Conservation (phyloP, 2,888 invertebrate genomes). For the Drosophila recens region DNA sequence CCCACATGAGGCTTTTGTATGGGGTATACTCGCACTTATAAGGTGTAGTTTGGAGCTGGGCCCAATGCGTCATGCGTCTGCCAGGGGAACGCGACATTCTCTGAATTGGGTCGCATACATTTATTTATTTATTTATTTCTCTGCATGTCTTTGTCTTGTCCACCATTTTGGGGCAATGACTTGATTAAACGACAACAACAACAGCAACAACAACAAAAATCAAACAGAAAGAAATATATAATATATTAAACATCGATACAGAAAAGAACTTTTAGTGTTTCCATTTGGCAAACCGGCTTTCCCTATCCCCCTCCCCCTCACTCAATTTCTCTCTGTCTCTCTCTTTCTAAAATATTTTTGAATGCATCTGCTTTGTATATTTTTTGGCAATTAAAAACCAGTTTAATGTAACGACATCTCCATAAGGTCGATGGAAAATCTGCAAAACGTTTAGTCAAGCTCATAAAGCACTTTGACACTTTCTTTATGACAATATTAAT, state of each 20-base stretch:
- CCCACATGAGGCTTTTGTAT: slow-evolving; percentile 1
- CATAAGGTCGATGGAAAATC: slow-evolving; percentile 52
- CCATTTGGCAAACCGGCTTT: slow-evolving; percentile 37
- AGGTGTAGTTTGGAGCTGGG: slow-evolving; percentile 17
- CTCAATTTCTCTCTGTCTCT: not conserved
- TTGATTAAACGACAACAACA: slow-evolving; percentile 58
- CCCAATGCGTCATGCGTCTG: slow-evolving; percentile 52
- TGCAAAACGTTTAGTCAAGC: slow-evolving; percentile 43
- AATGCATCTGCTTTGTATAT: slow-evolving; percentile 37
- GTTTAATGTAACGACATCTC: slow-evolving; percentile 62
- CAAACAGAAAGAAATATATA: slow-evolving; percentile 17
- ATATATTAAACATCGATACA: slow-evolving; percentile 25
- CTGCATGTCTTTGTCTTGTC: slow-evolving; percentile 50
- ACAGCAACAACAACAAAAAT: not conserved
- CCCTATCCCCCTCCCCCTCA: not conserved
- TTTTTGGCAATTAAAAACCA: slow-evolving; percentile 64
- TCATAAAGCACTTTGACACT: slow-evolving; percentile 66
- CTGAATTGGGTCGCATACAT: slow-evolving; percentile 73
- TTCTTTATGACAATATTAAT: slow-evolving; percentile 59
- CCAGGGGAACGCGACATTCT: slow-evolving; percentile 42
- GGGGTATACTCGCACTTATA: slow-evolving; percentile 10
- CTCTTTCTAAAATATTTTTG: slow-evolving; percentile 2
- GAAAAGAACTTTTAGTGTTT: slow-evolving; percentile 35
- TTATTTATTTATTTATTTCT: slow-evolving; percentile 49
- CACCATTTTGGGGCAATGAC: slow-evolving; percentile 78